Conservation (phyloP, 2,797 vertebrate genomes). For the Margarornis squamiger region DNA sequence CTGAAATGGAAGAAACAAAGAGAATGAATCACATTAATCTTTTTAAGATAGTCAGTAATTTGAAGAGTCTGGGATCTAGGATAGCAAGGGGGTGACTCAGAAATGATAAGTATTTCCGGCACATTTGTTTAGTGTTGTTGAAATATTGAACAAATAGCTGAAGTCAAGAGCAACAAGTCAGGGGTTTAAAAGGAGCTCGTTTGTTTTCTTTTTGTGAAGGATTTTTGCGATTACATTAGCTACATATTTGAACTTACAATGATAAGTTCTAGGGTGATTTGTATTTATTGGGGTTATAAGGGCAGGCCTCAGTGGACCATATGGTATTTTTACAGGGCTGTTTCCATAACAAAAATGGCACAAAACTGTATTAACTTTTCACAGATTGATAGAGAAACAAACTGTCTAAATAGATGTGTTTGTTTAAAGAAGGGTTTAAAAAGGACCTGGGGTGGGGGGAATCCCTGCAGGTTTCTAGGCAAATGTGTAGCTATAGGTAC, state of each 20-base stretch:
- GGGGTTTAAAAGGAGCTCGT: conserved; percentile 33
- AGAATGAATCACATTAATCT: neutral
- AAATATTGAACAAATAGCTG: conserved; percentile 51
- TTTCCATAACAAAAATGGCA: conserved; percentile 50
- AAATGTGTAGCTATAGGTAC: neutral
- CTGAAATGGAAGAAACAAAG: neutral
- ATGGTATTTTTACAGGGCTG: conserved; percentile 49
- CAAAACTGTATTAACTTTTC: conserved; percentile 53
- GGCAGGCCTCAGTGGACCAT: conserved; percentile 12
- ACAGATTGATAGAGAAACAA: conserved; percentile 49
- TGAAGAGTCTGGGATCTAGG: conserved; percentile 21
- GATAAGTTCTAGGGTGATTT: conserved; percentile 54
- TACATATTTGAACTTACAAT: conserved; percentile 47
- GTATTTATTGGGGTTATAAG: conserved; percentile 60
- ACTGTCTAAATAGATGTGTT: neutral
- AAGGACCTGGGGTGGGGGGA: neutral
- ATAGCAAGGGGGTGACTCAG: conserved; percentile 18
- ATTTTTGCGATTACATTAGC: conserved; percentile 61
- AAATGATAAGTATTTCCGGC: conserved; percentile 32
- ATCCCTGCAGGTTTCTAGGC: neutral
- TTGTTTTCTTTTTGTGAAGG: conserved; percentile 60
- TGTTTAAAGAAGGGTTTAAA: conserved; percentile 1
- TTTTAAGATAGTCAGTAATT: neutral
- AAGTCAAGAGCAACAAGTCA: conserved; percentile 51
- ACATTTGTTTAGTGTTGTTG: conserved; percentile 47